These are phyloP conservation scores for Parasteatoda lunata DNA, from an alignment of 2,888 invertebrate species.

Conservation along the genomic window DNA sequence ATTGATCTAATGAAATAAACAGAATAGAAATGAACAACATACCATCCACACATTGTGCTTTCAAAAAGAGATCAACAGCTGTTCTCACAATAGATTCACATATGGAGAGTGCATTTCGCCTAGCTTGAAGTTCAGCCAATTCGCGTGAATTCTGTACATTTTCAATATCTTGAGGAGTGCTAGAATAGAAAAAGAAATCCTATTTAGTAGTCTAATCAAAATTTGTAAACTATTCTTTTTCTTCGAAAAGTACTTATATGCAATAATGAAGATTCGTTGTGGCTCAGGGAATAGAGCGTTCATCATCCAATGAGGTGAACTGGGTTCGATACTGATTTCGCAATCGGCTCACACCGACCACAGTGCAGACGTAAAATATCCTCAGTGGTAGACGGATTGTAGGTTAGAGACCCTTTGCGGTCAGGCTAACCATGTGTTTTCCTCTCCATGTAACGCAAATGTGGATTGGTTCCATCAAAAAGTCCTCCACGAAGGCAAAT, in stretches of 20 bases:
- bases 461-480: background rate
- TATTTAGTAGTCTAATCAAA: background rate
- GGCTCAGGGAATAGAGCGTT: no score
- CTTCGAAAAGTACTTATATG: no score
- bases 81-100: conserved; percentile 86
- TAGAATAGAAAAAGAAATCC: conserved; percentile 71
- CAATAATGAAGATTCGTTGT: no score
- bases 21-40: background rate
- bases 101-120: conserved; percentile 83
- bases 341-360: no score
- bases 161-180: conserved; percentile 79
- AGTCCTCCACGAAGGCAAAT: no score
- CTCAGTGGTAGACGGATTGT: no score
- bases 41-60: conserved; percentile 76
- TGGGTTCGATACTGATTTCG: no score
- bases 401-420: no score
- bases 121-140: conserved; percentile 80
- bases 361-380: no score
- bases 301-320: no score
- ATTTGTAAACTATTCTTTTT: no score
- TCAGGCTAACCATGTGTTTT: no score
- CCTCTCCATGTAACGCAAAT: background rate
- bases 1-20: background rate
- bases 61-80: conserved; percentile 82
- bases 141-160: conserved; percentile 78